Base-by-base conservation (phyloP, 1,140 invertebrate genomes). In the Listronotus oregonensis region DNA sequence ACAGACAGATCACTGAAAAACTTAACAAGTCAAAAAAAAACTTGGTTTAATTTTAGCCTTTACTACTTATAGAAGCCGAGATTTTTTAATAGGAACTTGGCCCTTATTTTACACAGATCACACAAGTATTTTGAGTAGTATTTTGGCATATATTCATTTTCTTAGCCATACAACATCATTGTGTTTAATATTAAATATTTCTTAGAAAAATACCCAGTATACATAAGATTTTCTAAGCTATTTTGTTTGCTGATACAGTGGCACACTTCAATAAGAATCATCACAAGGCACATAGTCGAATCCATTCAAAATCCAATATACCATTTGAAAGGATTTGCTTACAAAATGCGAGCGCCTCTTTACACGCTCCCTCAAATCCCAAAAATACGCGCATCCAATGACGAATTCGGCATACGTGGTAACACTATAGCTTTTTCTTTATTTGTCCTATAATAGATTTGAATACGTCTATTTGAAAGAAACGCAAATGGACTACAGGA, bases 271-370 rank as follows among this genome's bases (percentile, higher is more conserved):
- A 59, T 59, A 59, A 58, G 56, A 58, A 58, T 58, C 21, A 58
- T 58, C 42, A 58, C 56, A 44, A 47, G 56, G 56, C 56, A 62
- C 44, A 52, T 50, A 58, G 34, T 56, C 57, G 51, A 27, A 56
- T 67, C 44, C 52, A 73, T 75, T 71, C 66, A 73, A 67, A 69
- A 76, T 75, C 73, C 73, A 76, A 75, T 75, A 76, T 77, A 76
- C 73, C 71, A 77, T 77, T 73, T 70, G 47, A 73, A 74, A 71
- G 75, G 74, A 77, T 77, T 77, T 76, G 69, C 69, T 70, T 68
- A 69, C 69, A 74, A 72, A 74, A 67, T 72, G 74, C 71, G 68
- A 68, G 56, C 67, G 70, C 56, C 71, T 73, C 72, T 77, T 73
- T 73, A 75, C 68, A 73, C 71, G 67, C 73, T 62, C 68, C 69